These are phyloP conservation scores for Cephalopachus bancanus DNA, from an alignment of 2,797 vertebrate genomes.

Conservation along the genomic window DNA sequence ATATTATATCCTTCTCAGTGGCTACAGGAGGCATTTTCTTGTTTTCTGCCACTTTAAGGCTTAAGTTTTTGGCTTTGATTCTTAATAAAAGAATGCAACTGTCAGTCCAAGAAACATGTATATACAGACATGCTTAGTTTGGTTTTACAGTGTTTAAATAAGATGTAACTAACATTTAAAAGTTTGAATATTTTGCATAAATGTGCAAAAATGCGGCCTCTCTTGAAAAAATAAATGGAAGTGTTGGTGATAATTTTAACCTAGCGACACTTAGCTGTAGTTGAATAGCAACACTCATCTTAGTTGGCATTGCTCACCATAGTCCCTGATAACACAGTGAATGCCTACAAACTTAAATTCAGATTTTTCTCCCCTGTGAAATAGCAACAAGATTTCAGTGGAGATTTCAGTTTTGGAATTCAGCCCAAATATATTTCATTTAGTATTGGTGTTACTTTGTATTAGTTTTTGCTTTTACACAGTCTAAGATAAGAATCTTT, in stretches of 20 bases:
- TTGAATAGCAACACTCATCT: neutral
- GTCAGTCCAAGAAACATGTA: neutral
- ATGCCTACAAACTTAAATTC: neutral
- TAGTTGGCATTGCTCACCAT: neutral
- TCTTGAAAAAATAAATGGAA: neutral
- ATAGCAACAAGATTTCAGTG: neutral
- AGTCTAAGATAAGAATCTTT: neutral
- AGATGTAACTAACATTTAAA: conserved; percentile 30
- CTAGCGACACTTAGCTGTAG: neutral
- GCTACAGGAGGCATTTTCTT: neutral
- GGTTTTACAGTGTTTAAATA: neutral
- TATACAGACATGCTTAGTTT: neutral
- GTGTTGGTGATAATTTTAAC: conserved; percentile 27
- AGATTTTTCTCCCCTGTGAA: neutral
- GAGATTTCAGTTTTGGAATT: neutral
- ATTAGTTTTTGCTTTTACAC: neutral
- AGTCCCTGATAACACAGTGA: neutral
- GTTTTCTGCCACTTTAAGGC: neutral
- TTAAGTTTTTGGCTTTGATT: neutral
- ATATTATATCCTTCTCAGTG: neutral
- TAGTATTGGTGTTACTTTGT: neutral
- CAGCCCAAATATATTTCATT: neutral
- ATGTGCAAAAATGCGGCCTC: neutral
- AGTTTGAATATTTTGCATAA: conserved; percentile 25
- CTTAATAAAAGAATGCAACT: neutral